Base-by-base conservation (phyloP, 2,888 invertebrate genomes). In the Monochamus alternatus region DNA sequence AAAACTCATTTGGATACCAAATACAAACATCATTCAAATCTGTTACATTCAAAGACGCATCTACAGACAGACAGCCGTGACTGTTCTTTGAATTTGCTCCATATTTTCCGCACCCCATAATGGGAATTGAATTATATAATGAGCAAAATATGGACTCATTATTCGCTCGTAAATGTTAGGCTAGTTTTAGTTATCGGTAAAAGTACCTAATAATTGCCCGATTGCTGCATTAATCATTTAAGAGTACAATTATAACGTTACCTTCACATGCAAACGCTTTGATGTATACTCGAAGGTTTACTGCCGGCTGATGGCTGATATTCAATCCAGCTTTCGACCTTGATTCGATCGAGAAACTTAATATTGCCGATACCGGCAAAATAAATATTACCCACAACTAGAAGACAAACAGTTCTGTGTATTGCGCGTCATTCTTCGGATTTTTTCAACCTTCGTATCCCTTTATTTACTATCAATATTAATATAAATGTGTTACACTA, bases 241-340 rank as follows among this genome's bases (percentile, higher is more conserved):
- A 58, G 38, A 38, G 52, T 55, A 31, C 5, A 22, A 67, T 55
- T 67, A 32, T 4, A 43, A 8, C 55, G 44, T 69, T 44, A 68
- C 69, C 60, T 69, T 60, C 69, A 60, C 60, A 47, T 30, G 14
- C 22, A 69, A 69, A 44, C 47, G 47, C 69, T 69, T 60, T 69
- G 60, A 69, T 47, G 69, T 60, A 47, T 22, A 14, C 1, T 38
- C 55, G 55, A n/a, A 38, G 9, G 38, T 12, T 22, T 9, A 14
- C 59, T 9, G 5, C 38, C 5, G 30, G 38, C 9, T 32, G 58
- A 38, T n/a, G 30, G 38, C 9, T 32, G 58, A 38, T n/a, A 47
- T 67, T 51, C 52, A 22, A 32, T 51, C 51, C 47, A 22, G 30
- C 55, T 31, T 59, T n/a, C 52, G 38, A 65, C 44, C 12, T 67